Evolutionary conservation across 2,888 invertebrate species (phyloP), one percentile per base, ranked within the genome.

Genomic region (Automeris io): DNA sequence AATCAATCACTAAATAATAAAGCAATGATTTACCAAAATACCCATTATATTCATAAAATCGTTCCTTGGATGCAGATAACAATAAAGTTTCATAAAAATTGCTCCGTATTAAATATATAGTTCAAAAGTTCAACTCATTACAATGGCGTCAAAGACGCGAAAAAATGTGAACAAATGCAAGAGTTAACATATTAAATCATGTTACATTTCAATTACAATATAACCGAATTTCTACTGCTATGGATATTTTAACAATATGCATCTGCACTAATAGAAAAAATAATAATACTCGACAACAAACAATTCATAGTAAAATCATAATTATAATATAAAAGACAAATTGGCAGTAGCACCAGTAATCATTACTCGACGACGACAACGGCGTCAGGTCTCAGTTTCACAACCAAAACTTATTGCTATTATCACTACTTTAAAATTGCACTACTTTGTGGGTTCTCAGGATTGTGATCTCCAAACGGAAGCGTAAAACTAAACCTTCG

Each of bases 161-260:
- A n/a, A n/a, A n/a, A n/a, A n/a, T n/a, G n/a, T n/a, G n/a, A n/a
- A n/a, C n/a, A n/a, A n/a, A n/a, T n/a, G n/a, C n/a, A n/a, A n/a
- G n/a, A n/a, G n/a, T n/a, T n/a, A n/a, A n/a, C n/a, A n/a, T n/a
- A n/a, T 18, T 6, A 49, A 61, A 56, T 55, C 61, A 63, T 70
- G 85, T 83, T 83, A 85, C 85, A 83, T 85, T 85, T 83, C 85
- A 72, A 77, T 83, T 54, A 81, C 85, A 85, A 83, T 85, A 83
- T 78, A 80, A 74, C 63, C 63, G 61, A 72, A 70, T 69, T 56
- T 65, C 76, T 75, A 77, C 70, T 61, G 65, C 67, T 75, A 70
- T 67, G 61, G 70, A 62, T 71, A 62, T 61, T 61, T 63, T 70
- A 75, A 76, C 72, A 73, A 71, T 71, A 74, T 69, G 70, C 16